Evolutionary conservation across 2,888 invertebrate species (phyloP).

Genomic region (Drosophila antonietae): DNA sequence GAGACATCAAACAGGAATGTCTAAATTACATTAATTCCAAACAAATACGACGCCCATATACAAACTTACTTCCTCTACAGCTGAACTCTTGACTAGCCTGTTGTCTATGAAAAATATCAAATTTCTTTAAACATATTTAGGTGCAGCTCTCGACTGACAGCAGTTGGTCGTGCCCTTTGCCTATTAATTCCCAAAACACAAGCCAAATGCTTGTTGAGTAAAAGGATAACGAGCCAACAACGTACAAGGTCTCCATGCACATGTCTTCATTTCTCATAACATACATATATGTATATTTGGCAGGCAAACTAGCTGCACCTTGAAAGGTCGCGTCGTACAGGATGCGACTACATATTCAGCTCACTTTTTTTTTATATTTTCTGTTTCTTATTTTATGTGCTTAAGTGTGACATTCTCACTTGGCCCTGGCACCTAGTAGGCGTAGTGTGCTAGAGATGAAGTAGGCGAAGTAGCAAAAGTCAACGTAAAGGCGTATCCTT

Average conservation of each 20-base stretch:
- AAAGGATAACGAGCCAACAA: conserved; percentile 69
- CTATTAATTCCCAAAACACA: conserved; percentile 58
- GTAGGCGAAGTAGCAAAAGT: neutral
- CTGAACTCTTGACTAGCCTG: conserved; percentile 16
- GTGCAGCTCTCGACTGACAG: conserved; percentile 38
- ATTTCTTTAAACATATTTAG: conserved; percentile 67
- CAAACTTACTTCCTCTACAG: conserved; percentile 68
- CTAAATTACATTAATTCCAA: conserved; percentile 78
- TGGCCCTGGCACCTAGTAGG: conserved; percentile 68
- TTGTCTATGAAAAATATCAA: conserved; percentile 65
- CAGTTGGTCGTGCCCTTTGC: conserved; percentile 53
- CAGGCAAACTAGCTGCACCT: conserved; percentile 57
- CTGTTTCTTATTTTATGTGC: conserved; percentile 47
- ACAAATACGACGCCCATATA: conserved; percentile 73
- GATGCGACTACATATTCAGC: conserved; percentile 21
- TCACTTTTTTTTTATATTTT: conserved; percentile 27
- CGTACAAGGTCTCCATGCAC: conserved; percentile 55
- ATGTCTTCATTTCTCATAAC: conserved; percentile 72
- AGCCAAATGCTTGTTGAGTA: conserved; percentile 54
- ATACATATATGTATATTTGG: conserved; percentile 29
- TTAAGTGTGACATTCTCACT: conserved; percentile 74
- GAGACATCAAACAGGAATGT: conserved; percentile 55
- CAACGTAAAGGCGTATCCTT: conserved; percentile 18
- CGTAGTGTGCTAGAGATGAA: neutral
- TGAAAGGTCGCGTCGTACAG: conserved; percentile 41